Evolutionary conservation across 1,140 invertebrate genomes (phyloP).

Genomic region (Aphis gossypii): DNA sequence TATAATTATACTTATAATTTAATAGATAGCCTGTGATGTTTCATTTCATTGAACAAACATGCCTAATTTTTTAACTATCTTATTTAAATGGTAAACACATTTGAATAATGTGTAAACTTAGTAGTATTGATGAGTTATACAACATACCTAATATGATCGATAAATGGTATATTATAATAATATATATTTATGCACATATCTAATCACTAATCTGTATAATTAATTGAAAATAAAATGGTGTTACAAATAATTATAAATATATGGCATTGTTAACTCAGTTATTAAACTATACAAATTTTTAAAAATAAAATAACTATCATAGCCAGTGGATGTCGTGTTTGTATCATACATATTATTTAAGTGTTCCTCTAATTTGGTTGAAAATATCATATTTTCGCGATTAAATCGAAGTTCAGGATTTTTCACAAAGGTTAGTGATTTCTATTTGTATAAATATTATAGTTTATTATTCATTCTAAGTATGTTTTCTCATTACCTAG

Average conservation of each 20-base stretch:
- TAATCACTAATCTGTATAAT: background rate
- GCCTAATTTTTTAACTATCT: background rate
- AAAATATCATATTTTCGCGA: background rate
- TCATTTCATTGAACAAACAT: constrained; percentile 22
- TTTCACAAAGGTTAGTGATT: constrained; percentile 39
- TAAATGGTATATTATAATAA: background rate
- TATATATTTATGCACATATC: background rate
- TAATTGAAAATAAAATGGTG: background rate
- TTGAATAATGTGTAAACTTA: background rate
- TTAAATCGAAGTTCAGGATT: background rate
- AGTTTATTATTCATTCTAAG: background rate
- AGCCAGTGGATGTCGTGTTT: background rate
- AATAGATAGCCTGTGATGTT: constrained; percentile 15
- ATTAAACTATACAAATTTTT: background rate
- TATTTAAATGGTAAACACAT: background rate
- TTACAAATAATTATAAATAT: background rate
- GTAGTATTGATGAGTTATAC: background rate
- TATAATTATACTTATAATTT: constrained; percentile 4
- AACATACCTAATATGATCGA: background rate
- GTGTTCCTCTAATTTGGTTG: background rate
- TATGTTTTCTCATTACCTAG: background rate
- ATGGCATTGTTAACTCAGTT: background rate
- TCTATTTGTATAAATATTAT: background rate
- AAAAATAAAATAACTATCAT: background rate
- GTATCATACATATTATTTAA: background rate